Conservation (phyloP, 1,140 invertebrate genomes). For the Venturia canescens region DNA sequence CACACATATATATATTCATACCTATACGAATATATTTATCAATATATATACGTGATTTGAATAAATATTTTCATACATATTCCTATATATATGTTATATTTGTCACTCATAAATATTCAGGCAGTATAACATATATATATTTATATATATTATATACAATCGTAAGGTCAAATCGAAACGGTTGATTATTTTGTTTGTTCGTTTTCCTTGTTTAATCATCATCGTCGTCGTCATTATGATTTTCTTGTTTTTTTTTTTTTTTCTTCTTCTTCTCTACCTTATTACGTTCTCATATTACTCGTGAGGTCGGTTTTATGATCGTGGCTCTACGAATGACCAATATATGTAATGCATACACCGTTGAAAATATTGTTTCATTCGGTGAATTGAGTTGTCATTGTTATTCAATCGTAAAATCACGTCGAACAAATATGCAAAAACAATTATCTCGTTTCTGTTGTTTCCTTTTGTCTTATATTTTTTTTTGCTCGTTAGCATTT, state of each 20-base stretch:
- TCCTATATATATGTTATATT: constrained; percentile 63
- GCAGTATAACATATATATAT: constrained; percentile 53
- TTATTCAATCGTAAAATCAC: neutral
- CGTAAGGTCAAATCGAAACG: constrained; percentile 65
- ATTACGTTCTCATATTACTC: neutral
- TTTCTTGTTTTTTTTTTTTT: constrained; percentile 41
- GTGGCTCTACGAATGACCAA: constrained; percentile 30
- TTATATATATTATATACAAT: constrained; percentile 63
- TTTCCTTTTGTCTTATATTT: neutral
- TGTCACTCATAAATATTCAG: constrained; percentile 47
- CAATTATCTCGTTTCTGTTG: neutral
- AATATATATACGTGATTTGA: constrained; percentile 50
- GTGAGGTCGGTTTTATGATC: no score
- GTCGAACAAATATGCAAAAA: constrained; percentile 38
- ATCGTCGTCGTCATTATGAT: no score
- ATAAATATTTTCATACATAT: no score
- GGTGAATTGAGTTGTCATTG: constrained; percentile 14
- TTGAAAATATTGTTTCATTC: constrained; percentile 53
- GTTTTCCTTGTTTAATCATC: no score
- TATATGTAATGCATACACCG: constrained; percentile 16
- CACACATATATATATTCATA: constrained; percentile 51
- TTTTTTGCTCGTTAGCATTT: no score
- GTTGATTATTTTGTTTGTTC: constrained; percentile 67
- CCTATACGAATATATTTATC: neutral
- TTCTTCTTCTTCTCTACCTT: constrained; percentile 8